Conservation (phyloP, 2,797 vertebrate genomes). For the Neopelma chrysocephalum region DNA sequence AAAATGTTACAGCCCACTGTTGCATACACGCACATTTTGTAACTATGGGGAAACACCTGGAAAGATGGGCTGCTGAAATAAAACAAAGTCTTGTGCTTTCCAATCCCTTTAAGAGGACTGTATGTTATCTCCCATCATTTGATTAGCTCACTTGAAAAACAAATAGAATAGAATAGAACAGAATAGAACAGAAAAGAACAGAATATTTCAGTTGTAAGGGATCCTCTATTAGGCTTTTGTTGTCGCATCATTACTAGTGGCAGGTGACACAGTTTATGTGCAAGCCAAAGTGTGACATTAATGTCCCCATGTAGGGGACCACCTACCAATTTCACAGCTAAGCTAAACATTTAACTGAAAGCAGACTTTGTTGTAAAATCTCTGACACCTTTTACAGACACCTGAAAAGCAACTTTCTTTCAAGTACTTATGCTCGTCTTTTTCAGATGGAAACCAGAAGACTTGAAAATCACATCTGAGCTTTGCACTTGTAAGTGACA, state of each 20-base stretch:
- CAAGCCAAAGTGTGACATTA: neutral
- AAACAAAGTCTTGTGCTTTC: neutral
- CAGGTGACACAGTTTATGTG: neutral
- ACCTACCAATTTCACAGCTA: neutral
- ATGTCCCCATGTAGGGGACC: neutral
- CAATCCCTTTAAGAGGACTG: neutral
- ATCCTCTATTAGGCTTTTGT: neutral
- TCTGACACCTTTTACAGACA: neutral
- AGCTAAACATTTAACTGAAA: neutral
- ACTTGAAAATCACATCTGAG: neutral
- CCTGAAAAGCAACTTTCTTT: neutral
- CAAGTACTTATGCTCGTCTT: neutral
- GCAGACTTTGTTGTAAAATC: neutral
- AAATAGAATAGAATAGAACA: neutral
- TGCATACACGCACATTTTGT: neutral
- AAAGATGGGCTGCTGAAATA: neutral
- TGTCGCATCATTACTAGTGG: neutral
- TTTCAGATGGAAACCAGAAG: neutral
- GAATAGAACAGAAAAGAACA: neutral
- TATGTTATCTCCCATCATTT: fast-evolving
- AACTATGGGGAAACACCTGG: neutral
- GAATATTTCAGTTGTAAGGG: neutral
- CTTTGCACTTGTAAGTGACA: neutral
- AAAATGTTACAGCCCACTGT: neutral
- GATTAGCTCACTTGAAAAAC: neutral